phyloP scores from a whole-genome alignment of 2,113 vertebrate genomes.

The Engystomops pustulosus region DNA sequence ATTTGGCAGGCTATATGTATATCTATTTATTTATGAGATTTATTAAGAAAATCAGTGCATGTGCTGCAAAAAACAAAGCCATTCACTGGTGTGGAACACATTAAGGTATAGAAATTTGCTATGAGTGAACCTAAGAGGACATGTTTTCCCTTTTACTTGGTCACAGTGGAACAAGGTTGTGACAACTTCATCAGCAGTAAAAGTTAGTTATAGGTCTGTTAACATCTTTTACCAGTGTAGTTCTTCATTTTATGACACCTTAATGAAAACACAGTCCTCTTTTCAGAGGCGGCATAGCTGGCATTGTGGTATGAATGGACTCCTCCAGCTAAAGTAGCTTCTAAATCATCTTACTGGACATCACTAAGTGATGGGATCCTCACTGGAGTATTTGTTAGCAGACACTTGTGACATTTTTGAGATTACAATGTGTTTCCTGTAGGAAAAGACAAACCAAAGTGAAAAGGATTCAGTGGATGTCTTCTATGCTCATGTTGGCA shows the following conservation, averaged over 20 bases:
- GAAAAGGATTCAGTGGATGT: conserved; percentile 61
- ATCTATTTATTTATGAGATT: too few species aligned
- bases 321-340: conserved; percentile 3
- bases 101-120: too few species aligned
- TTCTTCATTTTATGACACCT: background rate
- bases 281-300: fast-evolving
- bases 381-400: conserved; percentile 58
- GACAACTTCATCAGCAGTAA: too few species aligned
- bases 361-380: conserved; percentile 41
- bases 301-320: background rate
- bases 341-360: conserved; percentile 48
- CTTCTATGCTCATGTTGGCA: conserved; percentile 52
- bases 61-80: too few species aligned
- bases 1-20: too few species aligned
- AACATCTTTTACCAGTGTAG: background rate
- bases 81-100: too few species aligned
- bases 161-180: background rate
- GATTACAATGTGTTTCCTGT: conserved; percentile 62
- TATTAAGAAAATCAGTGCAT: too few species aligned
- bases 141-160: background rate
- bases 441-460: conserved; percentile 64
- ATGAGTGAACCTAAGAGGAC: background rate
- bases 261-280: conserved; percentile 12
- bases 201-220: background rate
- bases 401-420: conserved; percentile 38